These are phyloP conservation scores for Crotalus viridis DNA, from an alignment of 2,113 vertebrate species.

Conservation along the genomic window DNA sequence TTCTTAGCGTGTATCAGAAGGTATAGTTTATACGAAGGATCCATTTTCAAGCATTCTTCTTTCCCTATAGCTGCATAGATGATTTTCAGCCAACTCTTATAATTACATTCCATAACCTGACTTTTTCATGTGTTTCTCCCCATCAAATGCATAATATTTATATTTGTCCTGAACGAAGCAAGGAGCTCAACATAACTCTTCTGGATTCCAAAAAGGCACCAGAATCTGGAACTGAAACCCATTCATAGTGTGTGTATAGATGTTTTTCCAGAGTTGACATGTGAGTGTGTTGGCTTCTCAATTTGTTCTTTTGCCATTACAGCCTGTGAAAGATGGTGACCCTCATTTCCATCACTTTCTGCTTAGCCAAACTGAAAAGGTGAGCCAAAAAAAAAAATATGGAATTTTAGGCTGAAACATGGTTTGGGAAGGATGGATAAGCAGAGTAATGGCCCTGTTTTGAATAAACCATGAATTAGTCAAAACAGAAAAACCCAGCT, in stretches of 20 bases:
- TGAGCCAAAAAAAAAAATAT: conserved; percentile 65
- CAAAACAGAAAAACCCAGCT: not conserved
- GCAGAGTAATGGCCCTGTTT: not conserved
- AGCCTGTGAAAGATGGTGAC: conserved; percentile 92
- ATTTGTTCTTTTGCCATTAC: conserved; percentile 71
- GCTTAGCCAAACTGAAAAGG: conserved; percentile 98
- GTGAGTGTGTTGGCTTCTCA: conserved; percentile 43
- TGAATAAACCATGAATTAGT: not conserved
- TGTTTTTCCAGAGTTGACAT: not conserved
- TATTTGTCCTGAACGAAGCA: not conserved
- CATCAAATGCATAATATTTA: not conserved
- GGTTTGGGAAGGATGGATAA: not conserved
- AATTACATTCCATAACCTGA: not conserved
- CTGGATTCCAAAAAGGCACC: not conserved
- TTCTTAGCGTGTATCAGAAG: not conserved
- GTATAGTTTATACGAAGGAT: not conserved
- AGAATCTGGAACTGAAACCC: not conserved
- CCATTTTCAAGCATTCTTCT: not conserved
- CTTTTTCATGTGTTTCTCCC: not conserved
- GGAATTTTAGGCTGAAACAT: not conserved
- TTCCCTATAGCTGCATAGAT: not conserved
- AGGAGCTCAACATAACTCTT: not conserved
- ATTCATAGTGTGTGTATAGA: not conserved
- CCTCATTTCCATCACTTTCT: conserved; percentile 98
- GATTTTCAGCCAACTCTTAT: not conserved